phyloP scores from a whole-genome alignment of 2,888 invertebrate genomes.

The Ochropleura leucogaster region DNA sequence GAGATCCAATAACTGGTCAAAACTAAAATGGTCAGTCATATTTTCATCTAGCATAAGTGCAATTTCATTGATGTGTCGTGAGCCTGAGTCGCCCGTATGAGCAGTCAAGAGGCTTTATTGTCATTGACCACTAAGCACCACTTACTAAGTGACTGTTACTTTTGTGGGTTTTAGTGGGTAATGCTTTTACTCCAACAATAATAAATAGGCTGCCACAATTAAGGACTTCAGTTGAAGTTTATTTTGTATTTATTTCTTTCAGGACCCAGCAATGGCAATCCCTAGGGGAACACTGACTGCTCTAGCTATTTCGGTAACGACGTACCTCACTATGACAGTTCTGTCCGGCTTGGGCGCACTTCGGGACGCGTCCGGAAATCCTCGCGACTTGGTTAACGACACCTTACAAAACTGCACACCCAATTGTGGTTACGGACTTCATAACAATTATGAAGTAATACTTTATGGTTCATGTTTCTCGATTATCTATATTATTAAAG shows the following conservation, averaged over 20 bases:
- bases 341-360: constrained; percentile 93
- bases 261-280: constrained; percentile 96
- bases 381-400: constrained; percentile 48
- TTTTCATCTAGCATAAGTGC: too few relatives aligned
- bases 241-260: background rate
- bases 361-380: constrained; percentile 74
- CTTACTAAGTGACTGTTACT: background rate
- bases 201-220: background rate
- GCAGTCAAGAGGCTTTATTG: too few relatives aligned
- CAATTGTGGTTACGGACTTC: constrained; percentile 94
- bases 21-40: too few relatives aligned
- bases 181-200: background rate
- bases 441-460: constrained; percentile 92
- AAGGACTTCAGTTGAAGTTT: background rate
- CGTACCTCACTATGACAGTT: constrained; percentile 94
- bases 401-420: constrained; percentile 67
- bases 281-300: constrained; percentile 97
- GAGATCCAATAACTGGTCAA: too few relatives aligned
- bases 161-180: too few relatives aligned
- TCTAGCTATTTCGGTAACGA: constrained; percentile 94
- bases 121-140: too few relatives aligned
- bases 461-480: background rate
- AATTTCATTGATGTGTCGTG: too few relatives aligned
- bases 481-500: background rate
- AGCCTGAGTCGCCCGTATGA: too few relatives aligned